Evolutionary conservation across 2,113 vertebrate species (phyloP), one percentile per base, ranked within the genome.

Genomic region (Chlorodrepanis virens): DNA sequence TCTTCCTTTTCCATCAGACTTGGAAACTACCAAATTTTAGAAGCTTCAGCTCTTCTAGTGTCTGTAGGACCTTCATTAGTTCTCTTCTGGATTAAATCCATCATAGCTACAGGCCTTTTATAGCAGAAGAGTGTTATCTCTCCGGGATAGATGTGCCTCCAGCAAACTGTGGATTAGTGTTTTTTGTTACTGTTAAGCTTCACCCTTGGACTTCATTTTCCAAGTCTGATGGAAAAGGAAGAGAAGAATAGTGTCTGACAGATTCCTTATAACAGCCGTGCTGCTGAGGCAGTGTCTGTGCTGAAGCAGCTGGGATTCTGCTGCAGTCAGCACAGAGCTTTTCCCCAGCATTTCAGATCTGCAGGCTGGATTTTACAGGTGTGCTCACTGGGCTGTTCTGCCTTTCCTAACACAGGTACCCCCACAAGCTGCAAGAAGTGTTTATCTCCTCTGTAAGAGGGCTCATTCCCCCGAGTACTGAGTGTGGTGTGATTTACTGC

Each of bases 101-200:
- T 81, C 68, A 60, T 8, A 83, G 40, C 68, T 83, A 13, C 27
- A 40, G 59, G 49, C 40, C 40, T 47, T 65, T 72, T 80, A 33
- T 9, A 86, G 67, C 53, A 83, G 56, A 79, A 50, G 12, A 27
- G 40, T 28, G 31, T 80, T 81, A 72, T 71, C 83, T 85, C 57
- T 75, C 53, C 4, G 6, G 33, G 39, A 37, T 52, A 56, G 72
- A 59, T 1, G 3, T 65, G 72, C 64, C 57, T 89, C 63, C 49
- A 68, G 84, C 49, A 86, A 83, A 72, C 14, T 10, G 77, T 47
- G 81, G 63, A 52, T 91, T 83, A 69, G 5, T 0, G 0, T 5
- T 74, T 85, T 91, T 87, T 76, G 80, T 65, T 85, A 22, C 68
- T 74, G 49, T 69, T 89, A 77, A 91, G 54, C 54, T 31, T 93